phyloP scores from a whole-genome alignment of 2,888 invertebrate species.

The Phaedon cochleariae region DNA sequence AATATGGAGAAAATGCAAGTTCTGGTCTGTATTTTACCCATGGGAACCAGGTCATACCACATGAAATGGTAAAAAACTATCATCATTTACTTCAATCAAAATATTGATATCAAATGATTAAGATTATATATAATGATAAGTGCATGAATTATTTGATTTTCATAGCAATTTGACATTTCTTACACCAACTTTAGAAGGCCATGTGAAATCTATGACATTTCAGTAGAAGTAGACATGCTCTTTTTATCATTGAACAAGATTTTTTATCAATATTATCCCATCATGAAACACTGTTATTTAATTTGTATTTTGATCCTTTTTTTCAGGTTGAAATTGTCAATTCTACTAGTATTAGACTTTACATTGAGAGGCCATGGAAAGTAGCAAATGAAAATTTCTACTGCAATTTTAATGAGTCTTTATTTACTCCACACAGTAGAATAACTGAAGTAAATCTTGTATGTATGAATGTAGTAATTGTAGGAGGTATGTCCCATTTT shows the following conservation, averaged over 20 bases:
- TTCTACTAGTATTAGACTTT: conserved; percentile 69
- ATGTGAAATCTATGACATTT: no score
- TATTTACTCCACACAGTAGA: conserved; percentile 17
- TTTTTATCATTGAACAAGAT: no score
- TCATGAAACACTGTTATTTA: no score
- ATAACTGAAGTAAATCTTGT: conserved; percentile 59
- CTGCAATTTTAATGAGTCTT: conserved; percentile 57
- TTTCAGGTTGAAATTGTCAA: conserved; percentile 67
- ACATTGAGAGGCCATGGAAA: conserved; percentile 66
- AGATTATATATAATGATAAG: no score
- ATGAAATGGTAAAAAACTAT: conserved; percentile 46
- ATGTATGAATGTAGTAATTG: conserved; percentile 66
- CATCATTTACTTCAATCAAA: no score
- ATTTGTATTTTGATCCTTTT: not conserved
- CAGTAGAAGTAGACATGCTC: no score
- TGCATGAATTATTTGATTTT: no score
- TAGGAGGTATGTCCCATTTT: conserved; percentile 71
- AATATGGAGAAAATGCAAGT: conserved; percentile 64
- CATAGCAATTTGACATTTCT: no score
- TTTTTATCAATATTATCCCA: no score
- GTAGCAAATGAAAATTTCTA: conserved; percentile 64
- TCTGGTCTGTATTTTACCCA: conserved; percentile 62
- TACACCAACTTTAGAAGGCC: no score
- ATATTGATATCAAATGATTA: no score
- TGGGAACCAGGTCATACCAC: conserved; percentile 57